Evolutionary conservation across 1,140 invertebrate genomes (phyloP).

Genomic region (Magallana angulata): DNA sequence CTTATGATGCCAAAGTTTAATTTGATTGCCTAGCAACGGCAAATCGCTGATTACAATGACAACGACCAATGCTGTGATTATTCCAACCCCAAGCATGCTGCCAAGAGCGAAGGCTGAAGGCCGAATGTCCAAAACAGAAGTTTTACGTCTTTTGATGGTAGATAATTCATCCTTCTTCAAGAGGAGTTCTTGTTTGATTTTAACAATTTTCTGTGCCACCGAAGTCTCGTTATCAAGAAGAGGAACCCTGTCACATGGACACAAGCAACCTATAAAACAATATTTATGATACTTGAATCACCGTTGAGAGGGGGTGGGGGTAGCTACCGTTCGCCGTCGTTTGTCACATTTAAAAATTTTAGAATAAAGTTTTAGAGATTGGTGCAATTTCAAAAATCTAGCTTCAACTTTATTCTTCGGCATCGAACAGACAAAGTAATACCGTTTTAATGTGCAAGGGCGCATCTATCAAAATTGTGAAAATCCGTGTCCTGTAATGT

Average conservation of each 20-base stretch:
- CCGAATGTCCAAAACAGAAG: neutral
- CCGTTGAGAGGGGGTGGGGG: too few relatives aligned
- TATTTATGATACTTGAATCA: neutral
- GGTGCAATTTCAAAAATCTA: too few relatives aligned
- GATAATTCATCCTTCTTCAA: neutral
- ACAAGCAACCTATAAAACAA: neutral
- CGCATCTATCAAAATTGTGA: too few relatives aligned
- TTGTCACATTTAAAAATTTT: too few relatives aligned
- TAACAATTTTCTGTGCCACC: neutral
- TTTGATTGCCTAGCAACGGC: neutral
- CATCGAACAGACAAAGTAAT: too few relatives aligned
- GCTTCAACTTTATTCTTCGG: too few relatives aligned
- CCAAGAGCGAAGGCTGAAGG: conserved; percentile 3
- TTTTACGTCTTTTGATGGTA: neutral
- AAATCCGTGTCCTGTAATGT: too few relatives aligned
- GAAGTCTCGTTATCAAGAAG: neutral
- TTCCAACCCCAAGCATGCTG: neutral
- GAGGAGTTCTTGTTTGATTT: neutral
- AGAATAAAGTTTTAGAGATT: too few relatives aligned
- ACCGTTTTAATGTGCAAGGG: too few relatives aligned
- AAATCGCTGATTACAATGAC: neutral
- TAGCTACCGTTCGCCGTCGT: too few relatives aligned
- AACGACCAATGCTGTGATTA: neutral
- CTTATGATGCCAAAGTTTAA: neutral
- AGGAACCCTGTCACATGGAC: neutral